Base-by-base conservation (phyloP, 2,888 invertebrate species). In the Drosophila paucipuncta region DNA sequence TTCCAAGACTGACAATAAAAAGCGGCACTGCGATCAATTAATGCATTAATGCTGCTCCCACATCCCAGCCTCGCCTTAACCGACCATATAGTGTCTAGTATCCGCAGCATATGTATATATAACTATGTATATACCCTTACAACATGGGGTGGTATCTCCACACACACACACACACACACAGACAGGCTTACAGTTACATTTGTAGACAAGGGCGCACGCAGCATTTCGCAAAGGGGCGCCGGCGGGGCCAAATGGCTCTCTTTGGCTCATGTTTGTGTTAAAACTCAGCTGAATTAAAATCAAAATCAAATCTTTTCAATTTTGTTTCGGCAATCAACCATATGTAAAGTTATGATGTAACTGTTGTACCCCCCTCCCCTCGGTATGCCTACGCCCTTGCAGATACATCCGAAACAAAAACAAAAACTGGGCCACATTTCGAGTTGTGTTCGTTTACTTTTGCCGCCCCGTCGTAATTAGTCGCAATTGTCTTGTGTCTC, bases 1-100 rank as follows among this genome's bases (percentile, higher is more conserved):
- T 47, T 39, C 52, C 62, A 68, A 68, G 73, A 57, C 69, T 49
- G 53, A 58, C 76, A 86, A 83, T 86, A 74, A 77, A 73, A 55
- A 47, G 16, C 58, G 64, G 30, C 53, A 60, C 64, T 53, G 41
- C 59, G 63, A 78, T 80, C 69, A 70, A 77, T 77, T 78, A 77
- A 78, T 74, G 74, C 70, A 70, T 66, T 77, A 77, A 69, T 61
- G 57, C 57, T 64, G 28, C 47, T 47, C 43, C 37, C 65, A 54
- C 49, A 31, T 30, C 35, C 37, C 37, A 13, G 7, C n/a, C 41
- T 5, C 28, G 6, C 47, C 47, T 47, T 47, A 47, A 25, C 47
- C 47, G 25, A 16, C 16, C 18, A 16, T 13, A n/a, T 28, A 28
- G 28, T n/a, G 39, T 30, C 47, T n/a, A 10, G 2, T n/a, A 41